A percentile compares a stretch with the other conserved stretches of the same genome.
These are phyloP conservation scores for Drosophila prosaltans DNA, from an alignment of 1,140 invertebrate genomes.

Conservation along the genomic window DNA sequence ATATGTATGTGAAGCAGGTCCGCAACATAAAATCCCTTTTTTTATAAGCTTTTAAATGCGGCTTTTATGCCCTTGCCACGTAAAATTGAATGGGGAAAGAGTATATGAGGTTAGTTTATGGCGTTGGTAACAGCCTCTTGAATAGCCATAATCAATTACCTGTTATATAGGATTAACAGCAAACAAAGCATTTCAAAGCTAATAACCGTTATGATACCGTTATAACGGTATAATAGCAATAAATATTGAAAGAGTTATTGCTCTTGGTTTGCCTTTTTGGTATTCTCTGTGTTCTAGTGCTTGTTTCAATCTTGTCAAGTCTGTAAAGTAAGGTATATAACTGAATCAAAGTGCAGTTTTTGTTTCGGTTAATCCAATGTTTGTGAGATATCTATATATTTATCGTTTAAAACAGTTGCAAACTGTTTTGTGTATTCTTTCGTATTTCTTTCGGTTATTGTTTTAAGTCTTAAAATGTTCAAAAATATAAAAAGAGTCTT, in stretches of 20 bases:
- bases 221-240: background rate
- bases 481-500: no score
- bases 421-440: no score
- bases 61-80: slow-evolving; percentile 42
- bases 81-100: background rate
- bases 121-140: slow-evolving; percentile 21
- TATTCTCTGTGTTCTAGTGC: no score
- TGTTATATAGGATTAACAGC: background rate
- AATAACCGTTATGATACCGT: background rate
- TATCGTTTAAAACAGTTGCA: no score
- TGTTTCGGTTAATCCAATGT: no score
- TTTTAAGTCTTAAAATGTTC: no score
- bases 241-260: background rate
- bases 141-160: slow-evolving; percentile 6
- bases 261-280: no score
- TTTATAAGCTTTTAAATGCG: slow-evolving; percentile 75
- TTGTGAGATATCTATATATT: no score
- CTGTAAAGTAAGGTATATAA: no score
- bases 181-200: background rate
- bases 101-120: slow-evolving; percentile 1
- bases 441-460: no score
- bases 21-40: slow-evolving; percentile 59
- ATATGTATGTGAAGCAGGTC: slow-evolving; percentile 29
- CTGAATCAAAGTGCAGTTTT: no score
- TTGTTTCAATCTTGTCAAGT: no score